Conservation (phyloP, 2,113 vertebrate species). For the Dasyornis broadbenti region DNA sequence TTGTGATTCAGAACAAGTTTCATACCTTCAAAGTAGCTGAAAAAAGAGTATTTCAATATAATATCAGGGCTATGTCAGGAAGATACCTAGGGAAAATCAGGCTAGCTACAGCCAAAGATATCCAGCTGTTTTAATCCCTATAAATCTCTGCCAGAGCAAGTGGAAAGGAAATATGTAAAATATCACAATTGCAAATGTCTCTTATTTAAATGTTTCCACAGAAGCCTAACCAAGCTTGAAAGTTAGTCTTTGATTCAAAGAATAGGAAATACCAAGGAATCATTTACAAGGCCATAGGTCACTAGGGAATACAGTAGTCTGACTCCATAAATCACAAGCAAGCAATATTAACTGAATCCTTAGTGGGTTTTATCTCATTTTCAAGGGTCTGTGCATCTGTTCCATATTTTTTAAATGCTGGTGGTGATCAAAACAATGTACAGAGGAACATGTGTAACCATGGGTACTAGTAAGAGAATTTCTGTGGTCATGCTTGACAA, state of each 20-base stretch:
- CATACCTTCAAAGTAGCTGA: neutral
- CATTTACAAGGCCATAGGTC: constrained; percentile 25
- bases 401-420: neutral
- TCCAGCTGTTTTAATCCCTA: neutral
- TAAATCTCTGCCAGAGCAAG: neutral
- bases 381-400: neutral
- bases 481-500: neutral
- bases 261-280: constrained; percentile 2
- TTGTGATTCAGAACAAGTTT: neutral
- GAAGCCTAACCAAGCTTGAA: neutral
- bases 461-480: neutral
- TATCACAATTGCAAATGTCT: neutral
- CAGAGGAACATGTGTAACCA: neutral
- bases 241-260: constrained; percentile 44
- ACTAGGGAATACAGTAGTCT: neutral
- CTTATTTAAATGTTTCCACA: neutral
- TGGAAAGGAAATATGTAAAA: constrained; percentile 1
- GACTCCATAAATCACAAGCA: neutral
- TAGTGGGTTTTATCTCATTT: neutral
- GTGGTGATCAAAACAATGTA: neutral
- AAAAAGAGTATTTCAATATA: neutral
- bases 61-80: neutral
- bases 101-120: neutral
- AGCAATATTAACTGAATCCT: neutral
- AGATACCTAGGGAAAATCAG: neutral